Conservation (phyloP, 2,797 vertebrate species). For the Sternotherus odoratus region DNA sequence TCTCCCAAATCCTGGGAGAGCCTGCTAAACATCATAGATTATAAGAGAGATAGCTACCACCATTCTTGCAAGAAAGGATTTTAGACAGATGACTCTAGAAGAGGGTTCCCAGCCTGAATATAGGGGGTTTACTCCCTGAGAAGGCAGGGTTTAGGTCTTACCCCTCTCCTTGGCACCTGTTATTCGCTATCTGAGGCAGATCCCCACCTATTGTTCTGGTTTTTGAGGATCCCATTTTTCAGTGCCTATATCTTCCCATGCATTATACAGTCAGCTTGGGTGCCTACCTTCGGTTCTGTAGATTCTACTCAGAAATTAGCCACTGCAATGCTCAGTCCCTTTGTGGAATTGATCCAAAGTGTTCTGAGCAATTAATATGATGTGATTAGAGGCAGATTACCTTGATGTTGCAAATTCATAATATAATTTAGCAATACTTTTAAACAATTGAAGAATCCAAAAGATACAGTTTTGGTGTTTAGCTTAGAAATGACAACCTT, state of each 20-base stretch:
- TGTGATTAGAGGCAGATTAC: slow-evolving; percentile 19
- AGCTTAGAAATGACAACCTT: slow-evolving; percentile 31
- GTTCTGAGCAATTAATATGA: slow-evolving; percentile 43
- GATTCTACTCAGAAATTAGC: too few species aligned
- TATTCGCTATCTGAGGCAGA: too few species aligned
- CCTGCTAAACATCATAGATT: background rate
- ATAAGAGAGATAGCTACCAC: background rate
- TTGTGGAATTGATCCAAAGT: background rate
- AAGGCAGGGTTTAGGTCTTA: too few species aligned
- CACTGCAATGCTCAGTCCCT: too few species aligned
- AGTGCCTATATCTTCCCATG: too few species aligned
- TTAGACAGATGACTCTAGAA: background rate
- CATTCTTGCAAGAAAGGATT: background rate
- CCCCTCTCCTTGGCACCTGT: too few species aligned
- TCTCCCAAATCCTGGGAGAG: background rate
- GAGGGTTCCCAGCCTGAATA: background rate
- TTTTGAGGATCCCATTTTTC: too few species aligned
- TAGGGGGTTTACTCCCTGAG: too few species aligned
- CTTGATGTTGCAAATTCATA: slow-evolving; percentile 12
- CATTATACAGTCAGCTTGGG: too few species aligned
- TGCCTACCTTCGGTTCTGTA: too few species aligned
- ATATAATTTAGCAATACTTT: slow-evolving; percentile 41
- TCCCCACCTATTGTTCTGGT: too few species aligned
- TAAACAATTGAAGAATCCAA: slow-evolving; percentile 40
- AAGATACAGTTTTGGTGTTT: background rate